These are phyloP conservation scores for Tautogolabrus adspersus DNA, from an alignment of 2,113 vertebrate species.

Conservation along the genomic window DNA sequence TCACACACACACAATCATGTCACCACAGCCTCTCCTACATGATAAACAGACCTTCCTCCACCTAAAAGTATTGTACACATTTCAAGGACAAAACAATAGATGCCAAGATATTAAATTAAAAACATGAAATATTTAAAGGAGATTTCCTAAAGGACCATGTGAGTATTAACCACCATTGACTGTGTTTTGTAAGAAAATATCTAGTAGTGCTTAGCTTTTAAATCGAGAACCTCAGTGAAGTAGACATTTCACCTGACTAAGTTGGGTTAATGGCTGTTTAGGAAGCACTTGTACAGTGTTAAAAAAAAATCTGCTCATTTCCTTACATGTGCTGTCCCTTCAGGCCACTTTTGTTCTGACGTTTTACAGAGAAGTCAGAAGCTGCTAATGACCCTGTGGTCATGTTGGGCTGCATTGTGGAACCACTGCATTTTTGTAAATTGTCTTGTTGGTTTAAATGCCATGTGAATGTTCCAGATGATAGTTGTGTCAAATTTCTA, in stretches of 20 bases:
- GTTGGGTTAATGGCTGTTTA: not conserved
- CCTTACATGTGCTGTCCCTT: conserved; percentile 49
- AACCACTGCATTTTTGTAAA: conserved; percentile 24
- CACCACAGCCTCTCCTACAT: conserved; percentile 65
- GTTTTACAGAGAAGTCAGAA: conserved; percentile 88
- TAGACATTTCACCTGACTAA: not conserved
- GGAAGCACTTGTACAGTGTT: not conserved
- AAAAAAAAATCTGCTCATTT: not conserved
- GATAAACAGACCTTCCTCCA: not conserved
- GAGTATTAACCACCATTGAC: not conserved
- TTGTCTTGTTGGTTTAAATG: conserved; percentile 47
- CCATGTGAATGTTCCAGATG: conserved; percentile 70
- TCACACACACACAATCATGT: conserved; percentile 7
- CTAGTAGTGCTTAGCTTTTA: conserved; percentile 1
- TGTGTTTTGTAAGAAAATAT: not conserved
- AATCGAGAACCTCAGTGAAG: too few species aligned
- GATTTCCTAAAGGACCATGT: not conserved
- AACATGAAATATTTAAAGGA: not conserved
- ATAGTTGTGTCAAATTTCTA: conserved; percentile 61
- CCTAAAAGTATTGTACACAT: not conserved
- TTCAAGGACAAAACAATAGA: conserved; percentile 3
- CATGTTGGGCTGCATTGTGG: conserved; percentile 56
- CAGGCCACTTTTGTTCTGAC: conserved; percentile 83
- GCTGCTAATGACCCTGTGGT: conserved; percentile 73
- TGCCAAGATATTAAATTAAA: conserved; percentile 20